Percentiles rank a stretch among this genome's conserved stretches.
Evolutionary conservation across 2,797 vertebrate species (phyloP).

Genomic region (Anolis apletophallus): DNA sequence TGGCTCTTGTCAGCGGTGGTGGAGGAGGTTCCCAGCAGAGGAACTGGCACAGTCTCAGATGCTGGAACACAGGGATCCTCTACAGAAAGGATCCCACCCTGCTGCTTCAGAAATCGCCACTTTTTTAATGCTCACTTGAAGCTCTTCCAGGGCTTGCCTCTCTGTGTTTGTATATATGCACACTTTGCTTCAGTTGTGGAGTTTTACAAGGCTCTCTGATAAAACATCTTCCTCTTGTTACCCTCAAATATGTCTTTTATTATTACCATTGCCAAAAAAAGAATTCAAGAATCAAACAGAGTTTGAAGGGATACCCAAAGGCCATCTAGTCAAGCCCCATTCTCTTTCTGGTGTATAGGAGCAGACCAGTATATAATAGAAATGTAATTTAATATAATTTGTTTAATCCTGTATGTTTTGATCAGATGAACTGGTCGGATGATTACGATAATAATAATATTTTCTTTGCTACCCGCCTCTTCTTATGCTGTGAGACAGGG

Average conservation of each 20-base stretch:
- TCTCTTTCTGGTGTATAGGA: not conserved
- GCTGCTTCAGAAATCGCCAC: not conserved
- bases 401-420: too few relatives aligned
- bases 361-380: too few relatives aligned
- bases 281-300: too few relatives aligned
- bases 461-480: too few relatives aligned
- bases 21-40: slow-evolving; percentile 57
- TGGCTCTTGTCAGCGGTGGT: slow-evolving; percentile 41
- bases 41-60: slow-evolving; percentile 51
- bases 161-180: not conserved
- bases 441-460: too few relatives aligned
- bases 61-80: slow-evolving; percentile 46
- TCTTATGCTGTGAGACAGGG: too few relatives aligned
- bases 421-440: too few relatives aligned
- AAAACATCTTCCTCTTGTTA: not conserved
- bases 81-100: slow-evolving; percentile 37
- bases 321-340: too few relatives aligned
- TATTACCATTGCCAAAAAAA: not conserved
- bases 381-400: too few relatives aligned
- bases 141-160: not conserved
- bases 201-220: not conserved
- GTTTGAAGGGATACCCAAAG: too few relatives aligned
- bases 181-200: not conserved
- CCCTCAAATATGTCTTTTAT: not conserved
- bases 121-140: not conserved